These are phyloP conservation scores for Colaptes auratus DNA, from an alignment of 2,113 vertebrate genomes.

Conservation along the genomic window DNA sequence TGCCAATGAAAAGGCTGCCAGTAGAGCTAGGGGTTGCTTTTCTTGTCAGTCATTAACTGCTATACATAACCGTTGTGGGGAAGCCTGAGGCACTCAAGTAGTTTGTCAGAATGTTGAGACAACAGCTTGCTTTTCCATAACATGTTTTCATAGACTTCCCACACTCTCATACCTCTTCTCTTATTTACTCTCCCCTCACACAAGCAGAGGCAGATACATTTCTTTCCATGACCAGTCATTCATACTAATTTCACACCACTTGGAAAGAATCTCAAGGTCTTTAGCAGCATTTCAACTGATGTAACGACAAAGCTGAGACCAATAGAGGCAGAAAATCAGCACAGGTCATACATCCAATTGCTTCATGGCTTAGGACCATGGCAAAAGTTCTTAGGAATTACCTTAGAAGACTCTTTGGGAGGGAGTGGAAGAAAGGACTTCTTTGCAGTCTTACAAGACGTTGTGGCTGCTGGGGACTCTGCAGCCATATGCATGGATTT, in stretches of 20 bases:
- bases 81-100: background rate
- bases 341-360: background rate
- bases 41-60: background rate
- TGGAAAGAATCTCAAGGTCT: background rate
- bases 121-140: background rate
- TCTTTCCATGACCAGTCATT: background rate
- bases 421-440: constrained; percentile 65
- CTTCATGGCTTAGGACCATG: background rate
- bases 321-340: background rate
- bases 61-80: background rate
- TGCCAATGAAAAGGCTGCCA: background rate
- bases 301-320: background rate
- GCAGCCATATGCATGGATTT: constrained; percentile 66
- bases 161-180: background rate
- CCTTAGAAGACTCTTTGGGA: constrained; percentile 69
- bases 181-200: background rate
- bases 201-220: background rate
- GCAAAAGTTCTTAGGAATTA: constrained; percentile 25
- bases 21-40: background rate
- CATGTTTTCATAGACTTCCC: background rate
- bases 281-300: background rate
- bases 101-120: background rate
- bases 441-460: constrained; percentile 71
- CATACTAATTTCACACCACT: background rate
- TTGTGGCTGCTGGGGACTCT: constrained; percentile 56